Evolutionary conservation across 2,888 invertebrate genomes (phyloP).

Genomic region (Rhimphoctona megacephalus): DNA sequence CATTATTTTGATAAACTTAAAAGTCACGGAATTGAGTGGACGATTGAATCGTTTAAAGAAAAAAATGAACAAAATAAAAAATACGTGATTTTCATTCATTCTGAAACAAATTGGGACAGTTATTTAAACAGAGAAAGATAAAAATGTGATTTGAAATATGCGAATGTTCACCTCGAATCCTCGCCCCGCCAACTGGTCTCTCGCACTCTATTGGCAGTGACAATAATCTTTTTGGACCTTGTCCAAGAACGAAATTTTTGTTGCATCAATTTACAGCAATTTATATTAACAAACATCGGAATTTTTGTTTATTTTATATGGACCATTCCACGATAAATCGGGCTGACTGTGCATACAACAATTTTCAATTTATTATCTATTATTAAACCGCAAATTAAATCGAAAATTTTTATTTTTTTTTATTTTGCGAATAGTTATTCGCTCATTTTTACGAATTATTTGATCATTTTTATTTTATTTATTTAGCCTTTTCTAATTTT

Average conservation of each 20-base stretch:
- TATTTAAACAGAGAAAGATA: background rate
- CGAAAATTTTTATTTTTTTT: background rate
- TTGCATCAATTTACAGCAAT: background rate
- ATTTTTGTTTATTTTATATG: background rate
- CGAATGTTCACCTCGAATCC: constrained; percentile 56
- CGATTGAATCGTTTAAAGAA: background rate
- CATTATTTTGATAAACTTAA: too few species aligned
- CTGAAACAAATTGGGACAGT: background rate
- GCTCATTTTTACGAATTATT: background rate
- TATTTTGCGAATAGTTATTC: background rate
- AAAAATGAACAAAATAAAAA: too few species aligned
- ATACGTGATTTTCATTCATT: background rate
- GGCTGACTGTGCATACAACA: background rate
- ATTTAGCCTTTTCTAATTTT: background rate
- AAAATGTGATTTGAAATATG: constrained; percentile 50
- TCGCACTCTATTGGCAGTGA: constrained; percentile 3
- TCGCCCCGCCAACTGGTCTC: background rate
- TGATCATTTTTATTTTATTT: background rate
- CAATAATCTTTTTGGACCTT: background rate
- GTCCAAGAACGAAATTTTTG: constrained; percentile 40
- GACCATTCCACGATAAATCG: background rate
- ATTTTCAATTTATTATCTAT: background rate
- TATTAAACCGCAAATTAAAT: background rate
- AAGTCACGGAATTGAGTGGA: background rate
- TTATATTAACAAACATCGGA: background rate